Base-by-base conservation (phyloP, 2,888 invertebrate genomes). In the Pegoplata infirma region DNA sequence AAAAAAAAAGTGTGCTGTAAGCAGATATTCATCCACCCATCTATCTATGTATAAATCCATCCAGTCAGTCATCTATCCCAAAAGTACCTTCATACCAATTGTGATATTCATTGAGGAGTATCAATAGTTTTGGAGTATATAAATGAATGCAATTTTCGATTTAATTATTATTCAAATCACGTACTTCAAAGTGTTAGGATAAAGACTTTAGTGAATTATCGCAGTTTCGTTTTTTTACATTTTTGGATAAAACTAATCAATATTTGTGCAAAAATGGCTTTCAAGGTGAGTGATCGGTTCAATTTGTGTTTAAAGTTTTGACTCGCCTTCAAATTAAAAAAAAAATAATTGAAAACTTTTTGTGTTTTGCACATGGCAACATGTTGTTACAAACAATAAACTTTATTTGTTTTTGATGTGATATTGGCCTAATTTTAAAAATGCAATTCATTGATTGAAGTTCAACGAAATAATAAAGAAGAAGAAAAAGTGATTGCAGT, bases 161-260 rank as follows among this genome's bases (percentile, higher is more conserved):
- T 81, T 59, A 82, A 85, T 87, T 85, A 88, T 83, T 84, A 87
- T 87, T 87, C 86, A 87, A 75, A 83, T 58, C 86, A 85, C 84
- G 68, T 72, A 82, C 82, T 80, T 83, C 81, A 80, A 66, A 82
- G 82, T 80, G 84, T 84, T 84, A 85, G 86, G 83, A 85, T 85
- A 82, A 69, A 82, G 63, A 56, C 73, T 81, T 73, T 67, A 75
- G 67, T 75, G 10, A 49, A 82, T 80, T 71, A 32, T 66, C 36
- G 16, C 5, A 25, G 10, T 51, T 80, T 72, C 36, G 51, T 25
- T 23, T 55, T 47, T 67, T 69, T 63, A 47, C 74, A 40, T 59
- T 76, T 76, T 77, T 21, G 59, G 40, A 61, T 68, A 53, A 76
- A 51, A 47, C 59, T 55, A 64, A 68, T 69, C 67, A 56, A 63